Evolutionary conservation across 1,140 invertebrate species (phyloP).

Genomic region (Hylyphantes graminicola): DNA sequence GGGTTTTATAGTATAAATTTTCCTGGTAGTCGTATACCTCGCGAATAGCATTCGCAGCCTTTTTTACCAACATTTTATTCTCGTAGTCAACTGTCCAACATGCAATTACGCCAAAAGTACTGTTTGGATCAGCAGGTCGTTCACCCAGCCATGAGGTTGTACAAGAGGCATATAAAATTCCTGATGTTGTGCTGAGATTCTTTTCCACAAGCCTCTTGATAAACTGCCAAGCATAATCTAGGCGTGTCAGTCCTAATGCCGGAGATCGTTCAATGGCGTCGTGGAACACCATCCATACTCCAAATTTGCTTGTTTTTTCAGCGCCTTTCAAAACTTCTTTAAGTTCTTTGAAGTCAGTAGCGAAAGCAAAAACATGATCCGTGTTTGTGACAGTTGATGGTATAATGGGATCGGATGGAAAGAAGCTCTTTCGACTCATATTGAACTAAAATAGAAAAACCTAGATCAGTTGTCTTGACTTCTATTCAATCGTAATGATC

Average conservation of each 20-base stretch:
- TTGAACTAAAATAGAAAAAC: neutral
- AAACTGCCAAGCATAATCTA: conserved; percentile 10
- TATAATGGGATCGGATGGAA: neutral
- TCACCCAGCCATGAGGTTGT: neutral
- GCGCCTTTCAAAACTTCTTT: neutral
- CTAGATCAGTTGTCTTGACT: too few relatives aligned
- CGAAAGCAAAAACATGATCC: neutral
- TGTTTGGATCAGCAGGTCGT: too few relatives aligned
- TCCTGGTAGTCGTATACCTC: neutral
- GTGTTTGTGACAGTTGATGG: neutral
- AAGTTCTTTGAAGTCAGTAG: neutral
- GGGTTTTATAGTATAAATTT: conserved; percentile 1
- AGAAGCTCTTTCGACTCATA: neutral
- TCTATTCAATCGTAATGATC: too few relatives aligned
- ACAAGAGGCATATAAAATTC: neutral
- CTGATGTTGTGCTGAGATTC: neutral
- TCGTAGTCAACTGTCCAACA: conserved; percentile 12
- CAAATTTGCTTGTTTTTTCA: neutral
- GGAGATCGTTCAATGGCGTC: neutral
- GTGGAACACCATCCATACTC: conserved; percentile 11
- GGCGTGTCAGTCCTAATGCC: neutral
- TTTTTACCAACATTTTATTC: neutral
- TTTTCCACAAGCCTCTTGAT: neutral
- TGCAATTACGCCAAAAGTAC: neutral
- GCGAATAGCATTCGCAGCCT: conserved; percentile 6